Conservation (phyloP, 2,888 invertebrate species). For the Callyntrura guangdongensis region DNA sequence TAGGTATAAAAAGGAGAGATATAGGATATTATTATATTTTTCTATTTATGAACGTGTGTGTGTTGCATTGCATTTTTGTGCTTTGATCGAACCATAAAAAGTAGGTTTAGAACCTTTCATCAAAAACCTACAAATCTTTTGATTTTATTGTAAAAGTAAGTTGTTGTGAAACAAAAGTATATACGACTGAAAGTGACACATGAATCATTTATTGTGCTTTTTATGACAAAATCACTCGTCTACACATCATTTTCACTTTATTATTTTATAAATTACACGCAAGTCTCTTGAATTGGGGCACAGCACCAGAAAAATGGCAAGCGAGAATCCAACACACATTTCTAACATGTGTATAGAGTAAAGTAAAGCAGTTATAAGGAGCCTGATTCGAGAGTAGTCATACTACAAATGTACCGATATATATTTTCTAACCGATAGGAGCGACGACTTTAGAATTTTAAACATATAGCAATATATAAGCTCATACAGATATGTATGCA, state of each 20-base stretch:
- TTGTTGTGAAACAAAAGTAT: conserved; percentile 49
- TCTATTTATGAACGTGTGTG: no score
- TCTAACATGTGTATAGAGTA: no score
- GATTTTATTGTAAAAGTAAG: conserved; percentile 50
- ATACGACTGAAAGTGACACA: conserved; percentile 46
- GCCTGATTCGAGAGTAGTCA: no score
- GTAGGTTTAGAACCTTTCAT: conserved; percentile 64
- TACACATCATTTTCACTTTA: conserved; percentile 38
- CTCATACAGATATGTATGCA: no score
- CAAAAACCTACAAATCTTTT: conserved; percentile 38
- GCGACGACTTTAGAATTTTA: no score
- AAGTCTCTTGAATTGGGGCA: not conserved
- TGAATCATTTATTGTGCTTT: conserved; percentile 31
- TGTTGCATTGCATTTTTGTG: not conserved
- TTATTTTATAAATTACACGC: conserved; percentile 8
- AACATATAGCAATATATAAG: no score
- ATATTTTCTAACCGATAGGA: no score
- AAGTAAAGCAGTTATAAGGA: no score
- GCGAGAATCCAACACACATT: no score
- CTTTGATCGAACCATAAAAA: conserved; percentile 20
- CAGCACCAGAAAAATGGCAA: no score
- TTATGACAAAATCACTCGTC: conserved; percentile 56
- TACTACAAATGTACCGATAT: no score
- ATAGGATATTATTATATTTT: not conserved
- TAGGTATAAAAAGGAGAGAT: not conserved